These are phyloP conservation scores for Trypoxylon attenuatum DNA, from an alignment of 2,888 invertebrate genomes.

Conservation along the genomic window DNA sequence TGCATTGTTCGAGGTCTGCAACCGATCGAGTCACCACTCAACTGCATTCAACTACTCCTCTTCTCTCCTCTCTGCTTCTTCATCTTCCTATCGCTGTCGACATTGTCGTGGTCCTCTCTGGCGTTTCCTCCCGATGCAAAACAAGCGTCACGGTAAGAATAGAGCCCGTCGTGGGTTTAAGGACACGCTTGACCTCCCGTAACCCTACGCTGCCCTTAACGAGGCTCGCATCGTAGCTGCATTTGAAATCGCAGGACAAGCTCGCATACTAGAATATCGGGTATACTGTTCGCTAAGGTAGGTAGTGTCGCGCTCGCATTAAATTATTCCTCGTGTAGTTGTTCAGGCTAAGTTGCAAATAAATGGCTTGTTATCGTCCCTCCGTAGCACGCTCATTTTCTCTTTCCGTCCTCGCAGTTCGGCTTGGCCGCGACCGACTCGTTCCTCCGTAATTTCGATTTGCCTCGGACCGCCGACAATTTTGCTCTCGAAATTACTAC, in stretches of 20 bases:
- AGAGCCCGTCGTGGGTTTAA: slow-evolving; percentile 17
- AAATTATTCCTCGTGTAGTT: slow-evolving; percentile 22
- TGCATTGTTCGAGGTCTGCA: too few species aligned
- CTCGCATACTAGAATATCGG: too few species aligned
- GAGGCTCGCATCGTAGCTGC: slow-evolving; percentile 39
- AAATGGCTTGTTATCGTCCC: slow-evolving; percentile 16
- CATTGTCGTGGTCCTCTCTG: too few species aligned
- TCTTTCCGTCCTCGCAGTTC: not conserved
- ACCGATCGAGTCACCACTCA: too few species aligned
- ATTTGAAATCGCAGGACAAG: slow-evolving; percentile 50
- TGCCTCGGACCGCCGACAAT: slow-evolving; percentile 19
- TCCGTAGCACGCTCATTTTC: slow-evolving; percentile 10
- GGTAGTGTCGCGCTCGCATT: not conserved
- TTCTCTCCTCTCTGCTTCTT: too few species aligned
- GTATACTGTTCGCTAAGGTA: not conserved
- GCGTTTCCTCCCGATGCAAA: too few species aligned
- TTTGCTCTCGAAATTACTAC: slow-evolving; percentile 13
- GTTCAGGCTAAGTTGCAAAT: slow-evolving; percentile 20
- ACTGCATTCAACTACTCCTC: too few species aligned
- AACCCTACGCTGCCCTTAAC: slow-evolving; percentile 33
- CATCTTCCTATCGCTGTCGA: too few species aligned
- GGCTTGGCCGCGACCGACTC: not conserved
- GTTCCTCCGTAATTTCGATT: slow-evolving; percentile 20
- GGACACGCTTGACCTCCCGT: slow-evolving; percentile 35
- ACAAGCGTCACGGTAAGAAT: too few species aligned